Base-by-base conservation (phyloP, 2,888 invertebrate species). In the Mythimna loreyi region DNA sequence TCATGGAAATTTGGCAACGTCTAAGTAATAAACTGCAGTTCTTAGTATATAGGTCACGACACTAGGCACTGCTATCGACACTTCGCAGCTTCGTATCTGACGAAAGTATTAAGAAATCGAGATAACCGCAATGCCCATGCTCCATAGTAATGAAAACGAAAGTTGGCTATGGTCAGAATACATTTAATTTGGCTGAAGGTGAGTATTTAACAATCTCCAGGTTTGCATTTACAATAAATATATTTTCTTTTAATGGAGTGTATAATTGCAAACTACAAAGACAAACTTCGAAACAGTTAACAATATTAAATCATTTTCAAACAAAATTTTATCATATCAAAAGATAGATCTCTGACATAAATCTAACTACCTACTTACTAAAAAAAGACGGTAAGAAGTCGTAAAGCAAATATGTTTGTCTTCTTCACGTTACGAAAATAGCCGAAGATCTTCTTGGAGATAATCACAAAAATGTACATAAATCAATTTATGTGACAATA, bases 401-500 rank as follows among this genome's bases (percentile, higher is more conserved):
- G 13, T 67, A 9, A 58, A 33, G 13, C 23, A 43, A 49, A 40
- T 68, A 13, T 7, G 43, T 25, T 8, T 8, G 40, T 28, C 30
- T 33, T 25, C 33, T 43, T 45, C 19, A 16, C 25, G 36, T 56
- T 9, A 45, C 28, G 56, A 73, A 64, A 73, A 56, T 16, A 60
- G 36, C n/a, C n/a, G 13, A 23, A 36, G 30, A 73, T 52, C n/a
- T 40, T 16, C 11, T 30, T 9, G 11, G 5, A 60, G 30, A 52
- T 61, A 57, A 67, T 43, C 23, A 57, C 49, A 28, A 69, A 21
- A 5, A 45, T 23, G 21, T 49, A 43, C 30, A 49, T 43, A 59
- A 50, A 50, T 58, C 65, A 62, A 66, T 52, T 59, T 36, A 50
- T 45, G 33, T 50, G 21, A 43, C 57, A 28, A 68, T 50, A 33